Evolutionary conservation across 2,888 invertebrate species (phyloP).

Genomic region (Athrips mouffetella): DNA sequence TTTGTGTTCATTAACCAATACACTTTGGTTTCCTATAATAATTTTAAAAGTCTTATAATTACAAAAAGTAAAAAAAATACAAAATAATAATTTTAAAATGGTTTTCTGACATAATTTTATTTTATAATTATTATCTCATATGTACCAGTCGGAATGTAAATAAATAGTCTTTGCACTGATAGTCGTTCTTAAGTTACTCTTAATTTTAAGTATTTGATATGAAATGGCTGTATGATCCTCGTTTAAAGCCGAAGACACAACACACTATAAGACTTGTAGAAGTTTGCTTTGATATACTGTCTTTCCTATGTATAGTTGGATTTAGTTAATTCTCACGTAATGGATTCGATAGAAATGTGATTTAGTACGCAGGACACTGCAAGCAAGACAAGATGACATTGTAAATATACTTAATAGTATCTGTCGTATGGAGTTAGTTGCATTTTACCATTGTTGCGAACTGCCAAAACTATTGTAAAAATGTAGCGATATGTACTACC

Average conservation of each 20-base stretch:
- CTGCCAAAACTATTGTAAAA: slow-evolving; percentile 75
- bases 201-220: slow-evolving; percentile 50
- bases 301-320: slow-evolving; percentile 49
- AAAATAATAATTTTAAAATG: slow-evolving; percentile 24
- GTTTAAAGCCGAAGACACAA: slow-evolving; percentile 49
- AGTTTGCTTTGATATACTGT: slow-evolving; percentile 42
- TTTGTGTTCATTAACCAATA: slow-evolving; percentile 56
- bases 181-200: slow-evolving; percentile 62
- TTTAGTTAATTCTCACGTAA: slow-evolving; percentile 45
- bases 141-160: slow-evolving; percentile 63
- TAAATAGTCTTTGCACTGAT: slow-evolving; percentile 72
- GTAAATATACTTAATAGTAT: slow-evolving; percentile 62
- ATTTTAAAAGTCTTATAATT: slow-evolving; percentile 41
- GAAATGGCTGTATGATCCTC: slow-evolving; percentile 66
- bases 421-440: slow-evolving; percentile 64
- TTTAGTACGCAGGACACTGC: slow-evolving; percentile 38
- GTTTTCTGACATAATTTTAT: background rate
- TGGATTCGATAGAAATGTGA: slow-evolving; percentile 35
- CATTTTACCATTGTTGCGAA: slow-evolving; percentile 76
- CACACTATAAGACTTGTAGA: slow-evolving; percentile 32
- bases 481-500: slow-evolving; percentile 50
- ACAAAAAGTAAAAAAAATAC: slow-evolving; percentile 51
- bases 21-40: slow-evolving; percentile 46
- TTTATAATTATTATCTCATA: slow-evolving; percentile 40
- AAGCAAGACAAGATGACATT: slow-evolving; percentile 44